Evolutionary conservation across 2,797 vertebrate species (phyloP).

Genomic region (Bryconaethiops microstoma): DNA sequence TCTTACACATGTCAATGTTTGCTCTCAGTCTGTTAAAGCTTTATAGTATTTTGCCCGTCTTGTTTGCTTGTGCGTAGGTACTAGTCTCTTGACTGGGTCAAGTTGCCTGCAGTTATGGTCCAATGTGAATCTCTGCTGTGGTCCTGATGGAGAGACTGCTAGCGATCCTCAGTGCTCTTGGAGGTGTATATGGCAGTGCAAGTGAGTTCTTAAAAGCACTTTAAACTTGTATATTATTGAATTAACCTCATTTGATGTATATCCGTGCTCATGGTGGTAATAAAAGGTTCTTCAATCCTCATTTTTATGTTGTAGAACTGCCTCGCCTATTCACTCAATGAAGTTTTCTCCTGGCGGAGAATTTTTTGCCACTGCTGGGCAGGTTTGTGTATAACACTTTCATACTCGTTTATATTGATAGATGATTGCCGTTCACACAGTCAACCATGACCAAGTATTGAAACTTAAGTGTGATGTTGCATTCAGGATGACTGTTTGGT

Average conservation of each 20-base stretch:
- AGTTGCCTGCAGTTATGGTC: conserved; percentile 92
- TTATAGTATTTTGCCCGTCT: conserved; percentile 29
- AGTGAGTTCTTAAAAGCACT: conserved; percentile 72
- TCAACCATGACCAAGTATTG: background rate
- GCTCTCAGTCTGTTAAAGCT: conserved; percentile 10
- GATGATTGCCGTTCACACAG: background rate
- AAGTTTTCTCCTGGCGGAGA: conserved; percentile 97
- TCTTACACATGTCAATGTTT: background rate
- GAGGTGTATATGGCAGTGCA: conserved; percentile 94
- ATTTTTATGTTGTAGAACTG: conserved; percentile 79
- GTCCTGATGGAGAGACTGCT: conserved; percentile 63
- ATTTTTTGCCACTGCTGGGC: conserved; percentile 96
- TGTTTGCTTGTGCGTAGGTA: conserved; percentile 74
- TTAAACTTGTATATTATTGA: background rate
- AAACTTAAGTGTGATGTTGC: background rate
- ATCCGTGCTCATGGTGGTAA: background rate
- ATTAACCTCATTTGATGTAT: background rate
- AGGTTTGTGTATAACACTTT: conserved; percentile 71
- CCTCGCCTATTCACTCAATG: conserved; percentile 89
- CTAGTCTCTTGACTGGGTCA: conserved; percentile 87
- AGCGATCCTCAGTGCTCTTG: conserved; percentile 75
- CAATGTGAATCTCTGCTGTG: conserved; percentile 63
- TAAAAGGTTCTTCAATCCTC: background rate
- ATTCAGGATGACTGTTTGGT: conserved; percentile 93
- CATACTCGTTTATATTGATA: background rate